Percentiles rank a stretch among this genome's conserved stretches.
Conservation (phyloP, 2,888 invertebrate genomes). For the Leucoma salicis region DNA sequence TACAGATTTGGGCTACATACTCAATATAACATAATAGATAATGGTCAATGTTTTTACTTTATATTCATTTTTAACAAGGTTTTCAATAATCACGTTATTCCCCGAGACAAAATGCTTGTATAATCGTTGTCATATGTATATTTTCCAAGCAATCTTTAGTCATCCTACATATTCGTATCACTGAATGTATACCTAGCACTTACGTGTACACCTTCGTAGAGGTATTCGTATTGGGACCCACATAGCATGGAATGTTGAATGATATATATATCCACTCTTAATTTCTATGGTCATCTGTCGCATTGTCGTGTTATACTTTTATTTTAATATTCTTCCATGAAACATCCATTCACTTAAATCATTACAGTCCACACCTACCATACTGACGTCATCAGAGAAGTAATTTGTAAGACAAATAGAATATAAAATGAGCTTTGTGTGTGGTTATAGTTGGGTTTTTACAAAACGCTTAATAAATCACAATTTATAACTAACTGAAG, state of each 20-base stretch:
- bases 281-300: conserved; percentile 11
- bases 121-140: conserved; percentile 3
- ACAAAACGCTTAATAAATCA: conserved; percentile 23
- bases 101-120: no score
- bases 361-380: conserved; percentile 4
- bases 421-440: conserved; percentile 57
- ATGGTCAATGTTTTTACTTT: no score
- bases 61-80: no score
- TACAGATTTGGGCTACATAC: no score
- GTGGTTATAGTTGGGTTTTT: conserved; percentile 57
- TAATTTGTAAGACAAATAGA: background rate
- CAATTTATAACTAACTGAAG: conserved; percentile 37
- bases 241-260: conserved; percentile 73
- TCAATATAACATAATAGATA: no score
- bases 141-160: conserved; percentile 48
- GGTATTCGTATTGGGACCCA: conserved; percentile 52
- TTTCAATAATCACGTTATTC: no score
- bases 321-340: conserved; percentile 12
- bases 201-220: conserved; percentile 55
- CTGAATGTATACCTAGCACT: conserved; percentile 62
- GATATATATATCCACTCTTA: conserved; percentile 35
- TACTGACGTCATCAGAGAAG: background rate
- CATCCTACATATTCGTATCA: conserved; percentile 37
- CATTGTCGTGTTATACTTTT: conserved; percentile 10
- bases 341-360: conserved; percentile 13